Conservation (phyloP, 2,797 vertebrate genomes). For the Rachycentron canadum region DNA sequence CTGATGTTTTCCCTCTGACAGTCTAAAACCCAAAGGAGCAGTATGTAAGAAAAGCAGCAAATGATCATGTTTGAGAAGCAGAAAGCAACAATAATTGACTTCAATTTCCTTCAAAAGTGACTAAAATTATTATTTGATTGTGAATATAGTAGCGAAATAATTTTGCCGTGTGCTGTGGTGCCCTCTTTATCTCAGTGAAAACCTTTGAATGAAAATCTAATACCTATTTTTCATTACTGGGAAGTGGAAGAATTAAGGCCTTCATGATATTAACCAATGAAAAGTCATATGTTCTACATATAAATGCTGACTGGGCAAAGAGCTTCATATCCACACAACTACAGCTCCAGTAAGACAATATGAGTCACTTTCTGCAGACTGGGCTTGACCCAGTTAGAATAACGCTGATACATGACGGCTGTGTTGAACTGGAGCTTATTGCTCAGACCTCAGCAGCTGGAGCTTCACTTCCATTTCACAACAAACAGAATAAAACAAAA, state of each 20-base stretch:
- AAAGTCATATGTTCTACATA: background rate
- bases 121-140: background rate
- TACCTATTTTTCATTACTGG: background rate
- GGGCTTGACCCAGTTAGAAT: conserved; percentile 48
- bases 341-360: background rate
- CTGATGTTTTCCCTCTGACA: no score
- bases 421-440: conserved; percentile 17
- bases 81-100: background rate
- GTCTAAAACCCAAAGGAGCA: no score
- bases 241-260: background rate
- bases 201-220: background rate
- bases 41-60: background rate
- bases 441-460: conserved; percentile 22
- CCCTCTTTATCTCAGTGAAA: background rate
- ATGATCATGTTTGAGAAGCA: background rate
- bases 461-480: background rate
- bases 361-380: conserved; percentile 28
- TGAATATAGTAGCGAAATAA: background rate
- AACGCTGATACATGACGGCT: conserved; percentile 42
- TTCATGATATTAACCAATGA: background rate
- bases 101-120: background rate
- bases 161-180: background rate
- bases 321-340: background rate
- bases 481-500: background rate
- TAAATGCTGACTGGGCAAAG: background rate